A percentile compares a stretch with the other conserved stretches of the same genome.
Evolutionary conservation across 2,797 vertebrate species (phyloP).

Genomic region (Labroides dimidiatus): DNA sequence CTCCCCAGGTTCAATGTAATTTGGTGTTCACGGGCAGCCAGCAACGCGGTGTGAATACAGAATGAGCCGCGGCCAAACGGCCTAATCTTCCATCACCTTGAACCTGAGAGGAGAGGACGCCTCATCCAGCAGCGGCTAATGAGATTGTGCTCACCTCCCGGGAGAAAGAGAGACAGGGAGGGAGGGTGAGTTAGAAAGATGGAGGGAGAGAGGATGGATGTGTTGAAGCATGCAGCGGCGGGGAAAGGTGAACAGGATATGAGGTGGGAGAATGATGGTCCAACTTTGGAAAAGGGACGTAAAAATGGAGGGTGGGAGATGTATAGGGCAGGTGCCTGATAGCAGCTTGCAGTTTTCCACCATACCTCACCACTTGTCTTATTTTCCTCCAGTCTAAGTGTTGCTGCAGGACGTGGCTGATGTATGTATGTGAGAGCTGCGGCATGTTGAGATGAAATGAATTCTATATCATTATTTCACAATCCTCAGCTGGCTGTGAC

Average conservation of each 20-base stretch:
- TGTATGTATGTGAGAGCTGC: constrained; percentile 88
- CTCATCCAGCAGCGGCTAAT: constrained; percentile 96
- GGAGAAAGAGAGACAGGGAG: constrained; percentile 83
- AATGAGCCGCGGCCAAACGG: constrained; percentile 96
- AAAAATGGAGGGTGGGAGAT: constrained; percentile 42
- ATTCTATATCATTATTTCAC: constrained; percentile 95
- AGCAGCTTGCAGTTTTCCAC: constrained; percentile 85
- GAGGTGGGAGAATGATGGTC: constrained; percentile 65
- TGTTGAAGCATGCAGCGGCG: constrained; percentile 37
- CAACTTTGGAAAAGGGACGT: constrained; percentile 36
- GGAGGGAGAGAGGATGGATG: constrained; percentile 70
- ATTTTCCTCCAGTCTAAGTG: constrained; percentile 87
- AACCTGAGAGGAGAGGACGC: constrained; percentile 97
- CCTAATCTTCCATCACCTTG: constrained; percentile 99
- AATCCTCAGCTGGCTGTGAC: constrained; percentile 76
- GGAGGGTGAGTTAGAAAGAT: constrained; percentile 63
- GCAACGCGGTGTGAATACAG: constrained; percentile 90
- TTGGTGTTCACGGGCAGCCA: constrained; percentile 96
- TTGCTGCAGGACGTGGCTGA: constrained; percentile 90
- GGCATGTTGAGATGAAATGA: constrained; percentile 90
- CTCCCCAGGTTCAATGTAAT: constrained; percentile 99
- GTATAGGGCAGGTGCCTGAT: constrained; percentile 77
- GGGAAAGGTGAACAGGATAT: constrained; percentile 59
- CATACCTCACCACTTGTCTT: constrained; percentile 66
- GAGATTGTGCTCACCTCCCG: constrained; percentile 94